Evolutionary conservation across 2,888 invertebrate species (phyloP).

Genomic region (Platycheirus albimanus): DNA sequence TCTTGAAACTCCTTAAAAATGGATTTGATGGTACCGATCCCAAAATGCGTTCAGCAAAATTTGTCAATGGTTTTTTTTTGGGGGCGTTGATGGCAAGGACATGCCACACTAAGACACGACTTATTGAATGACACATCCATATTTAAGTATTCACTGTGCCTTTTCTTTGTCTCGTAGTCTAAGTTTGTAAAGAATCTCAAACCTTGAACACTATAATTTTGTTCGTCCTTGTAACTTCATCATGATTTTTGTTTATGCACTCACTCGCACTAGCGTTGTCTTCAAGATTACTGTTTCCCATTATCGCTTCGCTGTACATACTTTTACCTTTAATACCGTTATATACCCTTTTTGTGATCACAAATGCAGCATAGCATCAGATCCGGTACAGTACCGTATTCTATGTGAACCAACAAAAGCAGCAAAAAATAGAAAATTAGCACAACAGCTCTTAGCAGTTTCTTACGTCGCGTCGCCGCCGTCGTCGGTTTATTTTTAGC

Average conservation of each 20-base stretch:
- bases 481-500: neutral
- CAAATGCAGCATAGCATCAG: slow-evolving; percentile 36
- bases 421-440: slow-evolving; percentile 30
- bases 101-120: too few species aligned
- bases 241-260: slow-evolving; percentile 40
- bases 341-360: slow-evolving; percentile 12
- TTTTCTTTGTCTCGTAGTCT: too few species aligned
- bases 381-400: neutral
- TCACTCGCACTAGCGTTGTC: too few species aligned
- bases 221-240: slow-evolving; percentile 25
- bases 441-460: slow-evolving; percentile 25
- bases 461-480: too few species aligned
- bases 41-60: too few species aligned
- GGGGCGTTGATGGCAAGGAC: too few species aligned
- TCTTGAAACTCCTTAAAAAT: too few species aligned
- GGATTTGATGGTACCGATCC: too few species aligned
- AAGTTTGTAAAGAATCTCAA: too few species aligned
- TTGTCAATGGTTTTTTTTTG: too few species aligned
- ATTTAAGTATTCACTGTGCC: too few species aligned
- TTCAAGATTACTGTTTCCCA: slow-evolving; percentile 55
- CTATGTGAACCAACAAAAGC: slow-evolving; percentile 3
- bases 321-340: neutral
- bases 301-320: slow-evolving; percentile 18
- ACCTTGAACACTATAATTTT: slow-evolving; percentile 13
- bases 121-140: too few species aligned